Percentiles rank a stretch among this genome's conserved stretches.
These are phyloP conservation scores for Donacobius atricapilla DNA, from an alignment of 2,113 vertebrate genomes.

Conservation along the genomic window DNA sequence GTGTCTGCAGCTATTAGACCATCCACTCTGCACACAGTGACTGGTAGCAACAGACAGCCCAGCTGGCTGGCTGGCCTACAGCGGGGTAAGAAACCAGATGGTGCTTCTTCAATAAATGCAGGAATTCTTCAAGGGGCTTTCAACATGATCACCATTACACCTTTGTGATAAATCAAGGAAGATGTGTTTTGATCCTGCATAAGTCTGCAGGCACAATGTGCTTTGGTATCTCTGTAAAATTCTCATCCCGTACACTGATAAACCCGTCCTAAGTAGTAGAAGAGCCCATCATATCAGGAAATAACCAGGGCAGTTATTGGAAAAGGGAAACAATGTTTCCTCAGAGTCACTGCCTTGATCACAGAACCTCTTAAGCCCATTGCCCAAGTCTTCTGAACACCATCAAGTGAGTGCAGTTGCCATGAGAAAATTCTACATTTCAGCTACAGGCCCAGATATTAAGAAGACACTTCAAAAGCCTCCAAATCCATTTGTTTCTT, in stretches of 20 bases:
- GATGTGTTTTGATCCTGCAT: not conserved
- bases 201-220: not conserved
- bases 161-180: not conserved
- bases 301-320: not conserved
- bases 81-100: not conserved
- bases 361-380: not conserved
- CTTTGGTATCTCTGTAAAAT: not conserved
- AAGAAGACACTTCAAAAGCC: not conserved
- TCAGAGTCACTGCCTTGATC: not conserved
- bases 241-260: not conserved
- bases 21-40: not conserved
- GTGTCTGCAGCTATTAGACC: not conserved
- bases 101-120: not conserved
- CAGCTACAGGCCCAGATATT: not conserved
- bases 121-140: not conserved
- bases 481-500: not conserved
- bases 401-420: not conserved
- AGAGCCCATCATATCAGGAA: not conserved
- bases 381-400: not conserved
- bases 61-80: not conserved
- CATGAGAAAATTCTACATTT: not conserved
- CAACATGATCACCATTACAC: not conserved
- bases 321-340: not conserved
- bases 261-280: not conserved
- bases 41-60: not conserved